These are phyloP conservation scores for Marmota flaviventris DNA, from an alignment of 2,113 vertebrate genomes.

Conservation along the genomic window DNA sequence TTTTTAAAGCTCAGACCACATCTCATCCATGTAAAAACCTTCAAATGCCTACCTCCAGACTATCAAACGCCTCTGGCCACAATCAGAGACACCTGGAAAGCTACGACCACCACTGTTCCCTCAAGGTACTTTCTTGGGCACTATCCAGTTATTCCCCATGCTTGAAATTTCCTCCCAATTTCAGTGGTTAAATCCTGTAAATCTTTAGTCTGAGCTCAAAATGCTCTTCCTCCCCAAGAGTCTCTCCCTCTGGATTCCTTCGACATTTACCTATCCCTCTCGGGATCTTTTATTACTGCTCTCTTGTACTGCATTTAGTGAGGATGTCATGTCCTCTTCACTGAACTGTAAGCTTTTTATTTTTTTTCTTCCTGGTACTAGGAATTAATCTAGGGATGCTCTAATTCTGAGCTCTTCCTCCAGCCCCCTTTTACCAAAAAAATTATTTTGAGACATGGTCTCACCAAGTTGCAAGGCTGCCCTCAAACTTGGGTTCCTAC, in stretches of 20 bases:
- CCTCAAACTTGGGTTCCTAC: background rate
- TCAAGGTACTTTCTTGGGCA: background rate
- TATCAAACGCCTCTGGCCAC: background rate
- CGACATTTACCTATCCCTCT: background rate
- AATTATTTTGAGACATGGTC: too few species aligned
- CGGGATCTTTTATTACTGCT: background rate
- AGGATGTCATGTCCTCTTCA: background rate
- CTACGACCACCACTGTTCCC: background rate
- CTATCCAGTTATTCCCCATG: background rate
- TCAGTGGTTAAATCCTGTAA: background rate
- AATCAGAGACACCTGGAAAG: background rate
- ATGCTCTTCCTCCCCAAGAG: background rate
- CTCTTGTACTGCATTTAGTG: background rate
- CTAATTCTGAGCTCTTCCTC: background rate
- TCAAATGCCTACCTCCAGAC: background rate
- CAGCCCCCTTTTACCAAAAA: background rate
- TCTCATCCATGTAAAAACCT: background rate
- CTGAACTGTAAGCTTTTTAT: background rate
- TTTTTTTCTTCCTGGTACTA: background rate
- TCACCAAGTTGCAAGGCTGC: background rate
- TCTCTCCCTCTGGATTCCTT: background rate
- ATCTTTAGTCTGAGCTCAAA: background rate
- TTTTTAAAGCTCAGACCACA: background rate
- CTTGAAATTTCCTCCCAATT: slow-evolving; percentile 43
- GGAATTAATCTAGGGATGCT: background rate